Base-by-base conservation (phyloP, 2,888 invertebrate species). In the Allophyes oxyacanthae region DNA sequence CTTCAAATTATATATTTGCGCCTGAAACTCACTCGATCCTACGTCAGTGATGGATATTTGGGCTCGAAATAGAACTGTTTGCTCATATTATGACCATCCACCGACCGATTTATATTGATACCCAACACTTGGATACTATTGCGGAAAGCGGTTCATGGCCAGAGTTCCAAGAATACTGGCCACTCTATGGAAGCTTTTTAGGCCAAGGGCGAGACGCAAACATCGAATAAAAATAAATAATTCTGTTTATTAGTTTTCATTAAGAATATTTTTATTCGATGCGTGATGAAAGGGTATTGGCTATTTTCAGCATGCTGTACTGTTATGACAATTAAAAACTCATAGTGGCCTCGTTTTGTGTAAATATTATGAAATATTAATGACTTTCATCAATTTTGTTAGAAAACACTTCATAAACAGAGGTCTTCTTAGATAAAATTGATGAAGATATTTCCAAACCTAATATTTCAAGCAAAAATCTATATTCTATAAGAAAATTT, bases 21-120 rank as follows among this genome's bases (percentile, higher is more conserved):
- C 52, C 20, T 40, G 54, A 37, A 33, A 53, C 60, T 37, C 20
- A 51, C 43, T 60, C 33, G 15, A 28, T 26, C 34, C 44, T 51
- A 58, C 70, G 67, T 64, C 70, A 72, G 20, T 68, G 60, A 78
- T 75, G 71, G 73, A 71, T 73, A 77, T 63, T 55, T 33, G 32
- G 51, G 50, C 68, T 64, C 48, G 65, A 79, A 81, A 81, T 79
- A 80, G 72, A 75, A 46, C 56, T 71, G 70, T 75, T 69, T 72
- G 65, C 57, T 48, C 53, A 56, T 50, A 58, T 51, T 20, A 10
- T 6, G 13, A 28, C 28, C 26, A 28, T 11, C 28, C 26, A 13
- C 41, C 13, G 10, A 64, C 81, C 75, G 70, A 55, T 60, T 33
- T 66, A 57, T 45, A 72, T 68, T 64, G 79, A 77, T 59, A 75